Conservation (phyloP, 2,113 vertebrate genomes). For the Stigmatopora nigra region DNA sequence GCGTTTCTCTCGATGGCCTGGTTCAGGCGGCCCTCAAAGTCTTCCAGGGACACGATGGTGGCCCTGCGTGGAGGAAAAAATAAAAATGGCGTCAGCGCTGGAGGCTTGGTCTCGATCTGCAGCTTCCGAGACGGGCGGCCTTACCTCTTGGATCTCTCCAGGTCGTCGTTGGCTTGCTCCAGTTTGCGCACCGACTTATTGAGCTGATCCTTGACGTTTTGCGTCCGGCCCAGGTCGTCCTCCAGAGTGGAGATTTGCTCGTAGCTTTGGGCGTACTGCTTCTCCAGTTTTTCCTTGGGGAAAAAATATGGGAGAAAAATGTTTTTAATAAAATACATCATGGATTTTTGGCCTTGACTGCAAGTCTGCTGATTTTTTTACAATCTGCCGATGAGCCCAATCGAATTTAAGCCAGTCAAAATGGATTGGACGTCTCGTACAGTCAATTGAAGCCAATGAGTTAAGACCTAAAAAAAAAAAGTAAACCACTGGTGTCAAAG, state of each 20-base stretch:
- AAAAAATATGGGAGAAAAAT: too few relatives aligned
- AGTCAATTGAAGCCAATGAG: too few relatives aligned
- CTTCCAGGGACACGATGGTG: conserved; percentile 96
- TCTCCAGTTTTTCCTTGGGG: conserved; percentile 90
- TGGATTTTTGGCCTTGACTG: too few relatives aligned
- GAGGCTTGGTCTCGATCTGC: too few relatives aligned
- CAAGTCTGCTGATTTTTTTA: too few relatives aligned
- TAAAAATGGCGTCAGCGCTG: too few relatives aligned
- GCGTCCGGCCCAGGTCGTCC: conserved; percentile 90
- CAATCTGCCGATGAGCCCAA: too few relatives aligned
- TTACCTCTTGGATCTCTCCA: conserved; percentile 95
- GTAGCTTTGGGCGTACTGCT: conserved; percentile 92
- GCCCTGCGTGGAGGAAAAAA: conserved; percentile 73
- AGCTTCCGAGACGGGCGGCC: background rate
- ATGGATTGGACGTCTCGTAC: too few relatives aligned
- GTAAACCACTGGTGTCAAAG: too few relatives aligned
- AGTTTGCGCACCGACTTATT: conserved; percentile 95
- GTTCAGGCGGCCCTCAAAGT: conserved; percentile 96
- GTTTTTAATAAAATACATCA: background rate
- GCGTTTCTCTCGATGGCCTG: conserved; percentile 98
- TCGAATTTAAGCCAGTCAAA: too few relatives aligned
- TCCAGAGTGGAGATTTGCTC: conserved; percentile 91
- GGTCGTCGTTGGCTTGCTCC: conserved; percentile 96
- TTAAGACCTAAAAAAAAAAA: too few relatives aligned
- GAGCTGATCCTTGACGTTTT: conserved; percentile 93